Evolutionary conservation across 2,113 vertebrate genomes (phyloP).

Genomic region (Mobula birostris): DNA sequence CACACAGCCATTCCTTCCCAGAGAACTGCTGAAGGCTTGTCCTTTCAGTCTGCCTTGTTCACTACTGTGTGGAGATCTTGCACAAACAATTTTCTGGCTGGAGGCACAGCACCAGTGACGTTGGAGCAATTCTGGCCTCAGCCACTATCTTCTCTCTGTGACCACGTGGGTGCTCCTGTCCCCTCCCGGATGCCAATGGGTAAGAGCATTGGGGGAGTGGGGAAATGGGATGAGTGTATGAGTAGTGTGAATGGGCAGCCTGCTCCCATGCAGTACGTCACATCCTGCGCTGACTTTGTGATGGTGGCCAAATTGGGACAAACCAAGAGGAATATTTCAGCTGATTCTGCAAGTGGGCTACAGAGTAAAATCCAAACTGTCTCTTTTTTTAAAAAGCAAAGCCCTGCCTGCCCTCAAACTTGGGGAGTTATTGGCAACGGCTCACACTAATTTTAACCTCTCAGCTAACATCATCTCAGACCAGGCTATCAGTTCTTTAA

Average conservation of each 20-base stretch:
- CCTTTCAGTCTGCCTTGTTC: not conserved
- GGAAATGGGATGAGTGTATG: too few species aligned
- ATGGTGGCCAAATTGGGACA: not conserved
- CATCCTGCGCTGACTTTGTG: too few species aligned
- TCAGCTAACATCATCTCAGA: not conserved
- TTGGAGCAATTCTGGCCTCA: too few species aligned
- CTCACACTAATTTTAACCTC: not conserved
- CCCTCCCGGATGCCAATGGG: too few species aligned
- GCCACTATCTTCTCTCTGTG: too few species aligned
- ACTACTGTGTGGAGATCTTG: not conserved
- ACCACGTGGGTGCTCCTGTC: too few species aligned
- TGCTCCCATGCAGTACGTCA: too few species aligned
- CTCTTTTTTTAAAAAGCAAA: not conserved
- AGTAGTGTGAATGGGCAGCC: too few species aligned
- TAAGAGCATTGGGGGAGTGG: too few species aligned
- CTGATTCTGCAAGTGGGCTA: not conserved
- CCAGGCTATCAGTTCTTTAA: not conserved
- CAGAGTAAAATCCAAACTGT: not conserved
- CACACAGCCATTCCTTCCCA: not conserved
- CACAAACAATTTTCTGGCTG: not conserved
- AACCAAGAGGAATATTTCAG: not conserved
- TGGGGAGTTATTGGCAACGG: not conserved
- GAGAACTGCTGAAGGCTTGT: not conserved
- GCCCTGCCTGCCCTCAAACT: not conserved
- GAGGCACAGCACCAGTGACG: too few species aligned